Evolutionary conservation across 2,888 invertebrate genomes (phyloP).

Genomic region (Drosophila yooni): DNA sequence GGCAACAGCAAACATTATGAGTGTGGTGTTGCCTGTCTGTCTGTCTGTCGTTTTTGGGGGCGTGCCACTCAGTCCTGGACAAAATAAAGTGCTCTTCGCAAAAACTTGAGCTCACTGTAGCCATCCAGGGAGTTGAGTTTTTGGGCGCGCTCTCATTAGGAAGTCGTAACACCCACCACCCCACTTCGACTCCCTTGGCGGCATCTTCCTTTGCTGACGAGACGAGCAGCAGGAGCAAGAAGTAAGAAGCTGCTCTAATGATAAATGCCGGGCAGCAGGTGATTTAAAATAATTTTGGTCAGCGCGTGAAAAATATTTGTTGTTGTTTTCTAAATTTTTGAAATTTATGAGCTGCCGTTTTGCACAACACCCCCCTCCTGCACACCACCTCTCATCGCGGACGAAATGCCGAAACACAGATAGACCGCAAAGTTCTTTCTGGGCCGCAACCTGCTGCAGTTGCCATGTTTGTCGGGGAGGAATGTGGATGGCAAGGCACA

Average conservation of each 20-base stretch:
- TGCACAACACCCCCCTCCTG: conserved; percentile 14
- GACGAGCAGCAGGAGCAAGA: not conserved
- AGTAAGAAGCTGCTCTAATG: conserved; percentile 56
- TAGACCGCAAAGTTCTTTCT: conserved; percentile 44
- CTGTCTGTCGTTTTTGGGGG: conserved; percentile 45
- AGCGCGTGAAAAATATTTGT: conserved; percentile 72
- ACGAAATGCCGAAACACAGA: conserved; percentile 15
- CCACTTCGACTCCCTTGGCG: not conserved
- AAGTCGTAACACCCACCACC: not conserved
- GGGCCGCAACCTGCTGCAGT: conserved; percentile 53
- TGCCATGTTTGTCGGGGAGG: conserved; percentile 50
- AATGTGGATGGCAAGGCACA: conserved; percentile 1
- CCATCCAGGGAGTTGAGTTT: conserved; percentile 48
- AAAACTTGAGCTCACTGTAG: conserved; percentile 60
- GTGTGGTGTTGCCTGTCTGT: conserved; percentile 23
- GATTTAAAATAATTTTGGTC: conserved; percentile 80
- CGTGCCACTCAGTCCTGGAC: conserved; percentile 57
- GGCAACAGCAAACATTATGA: conserved; percentile 59
- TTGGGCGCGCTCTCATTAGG: conserved; percentile 65
- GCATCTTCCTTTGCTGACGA: conserved; percentile 27
- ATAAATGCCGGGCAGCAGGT: conserved; percentile 81
- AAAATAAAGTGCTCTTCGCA: conserved; percentile 75
- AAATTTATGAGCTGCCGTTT: conserved; percentile 73
- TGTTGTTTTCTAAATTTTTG: conserved; percentile 67
- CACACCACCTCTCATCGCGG: not conserved